Percentiles rank a stretch among this genome's conserved stretches.
Conservation (phyloP, 2,797 vertebrate species). For the Sebastes jordani region DNA sequence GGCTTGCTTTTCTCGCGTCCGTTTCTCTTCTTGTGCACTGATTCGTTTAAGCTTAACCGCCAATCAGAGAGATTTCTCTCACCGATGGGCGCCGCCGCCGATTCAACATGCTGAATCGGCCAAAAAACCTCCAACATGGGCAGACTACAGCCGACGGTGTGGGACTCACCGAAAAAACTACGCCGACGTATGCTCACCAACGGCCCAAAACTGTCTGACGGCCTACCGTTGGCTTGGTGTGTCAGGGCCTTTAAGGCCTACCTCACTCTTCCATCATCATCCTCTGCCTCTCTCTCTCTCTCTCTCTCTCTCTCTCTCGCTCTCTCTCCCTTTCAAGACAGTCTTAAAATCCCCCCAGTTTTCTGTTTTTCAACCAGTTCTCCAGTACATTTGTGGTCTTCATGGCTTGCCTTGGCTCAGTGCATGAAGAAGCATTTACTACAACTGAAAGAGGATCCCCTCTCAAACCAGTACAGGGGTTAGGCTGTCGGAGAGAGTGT, state of each 20-base stretch:
- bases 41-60: too few relatives aligned
- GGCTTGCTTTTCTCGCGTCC: too few relatives aligned
- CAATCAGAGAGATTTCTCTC: too few relatives aligned
- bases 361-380: not conserved
- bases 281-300: not conserved
- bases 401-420: not conserved
- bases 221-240: too few relatives aligned
- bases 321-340: not conserved
- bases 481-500: constrained; percentile 31
- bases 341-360: not conserved
- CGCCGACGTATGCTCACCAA: too few relatives aligned
- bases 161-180: too few relatives aligned
- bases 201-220: too few relatives aligned
- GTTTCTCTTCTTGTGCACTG: too few relatives aligned
- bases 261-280: not conserved
- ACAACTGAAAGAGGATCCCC: constrained; percentile 35
- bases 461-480: constrained; percentile 19
- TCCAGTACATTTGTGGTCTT: not conserved
- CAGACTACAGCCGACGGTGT: too few relatives aligned
- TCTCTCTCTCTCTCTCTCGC: not conserved
- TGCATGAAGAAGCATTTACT: constrained; percentile 26
- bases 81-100: fast-evolving
- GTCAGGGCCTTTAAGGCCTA: not conserved
- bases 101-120: too few relatives aligned
- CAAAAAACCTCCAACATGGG: fast-evolving